Percentiles rank a stretch among this genome's conserved stretches.
Evolutionary conservation across 2,888 invertebrate genomes (phyloP).

Genomic region (Xanthorhoe spadicearia): DNA sequence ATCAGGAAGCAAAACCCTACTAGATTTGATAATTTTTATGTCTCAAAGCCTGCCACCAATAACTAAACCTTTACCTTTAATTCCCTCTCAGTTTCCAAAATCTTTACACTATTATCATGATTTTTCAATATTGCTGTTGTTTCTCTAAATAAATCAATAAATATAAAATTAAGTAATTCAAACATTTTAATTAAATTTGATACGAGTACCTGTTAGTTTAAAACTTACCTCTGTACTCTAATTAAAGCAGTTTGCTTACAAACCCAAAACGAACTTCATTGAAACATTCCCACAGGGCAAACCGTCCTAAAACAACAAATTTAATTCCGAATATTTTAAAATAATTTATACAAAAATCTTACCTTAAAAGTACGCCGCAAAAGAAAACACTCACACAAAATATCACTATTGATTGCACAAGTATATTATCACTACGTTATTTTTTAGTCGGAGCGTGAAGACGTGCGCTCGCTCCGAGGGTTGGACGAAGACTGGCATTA

Average conservation of each 20-base stretch:
- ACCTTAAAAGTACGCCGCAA: slow-evolving; percentile 12
- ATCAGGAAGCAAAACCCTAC: no score
- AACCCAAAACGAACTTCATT: slow-evolving; percentile 4
- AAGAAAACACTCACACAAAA: slow-evolving; percentile 23
- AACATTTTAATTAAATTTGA: neutral
- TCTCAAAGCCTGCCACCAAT: no score
- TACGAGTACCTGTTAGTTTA: neutral
- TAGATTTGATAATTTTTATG: no score
- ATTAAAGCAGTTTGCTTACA: neutral
- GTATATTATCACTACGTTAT: slow-evolving; percentile 31
- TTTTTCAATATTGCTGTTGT: no score
- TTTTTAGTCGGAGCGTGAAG: slow-evolving; percentile 5
- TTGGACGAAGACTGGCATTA: slow-evolving; percentile 22
- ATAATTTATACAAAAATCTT: slow-evolving; percentile 13
- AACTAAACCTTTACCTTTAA: no score
- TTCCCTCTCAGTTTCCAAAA: no score
- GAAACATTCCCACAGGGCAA: slow-evolving; percentile 1
- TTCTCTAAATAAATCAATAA: neutral
- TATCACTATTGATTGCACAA: slow-evolving; percentile 33
- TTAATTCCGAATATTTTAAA: neutral
- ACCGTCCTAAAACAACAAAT: slow-evolving; percentile 17
- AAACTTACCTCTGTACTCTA: neutral
- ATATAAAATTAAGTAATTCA: neutral
- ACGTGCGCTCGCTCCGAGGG: slow-evolving; percentile 24
- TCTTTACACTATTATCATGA: neutral